Evolutionary conservation across 2,113 vertebrate genomes (phyloP).

Genomic region (Bos indicus): DNA sequence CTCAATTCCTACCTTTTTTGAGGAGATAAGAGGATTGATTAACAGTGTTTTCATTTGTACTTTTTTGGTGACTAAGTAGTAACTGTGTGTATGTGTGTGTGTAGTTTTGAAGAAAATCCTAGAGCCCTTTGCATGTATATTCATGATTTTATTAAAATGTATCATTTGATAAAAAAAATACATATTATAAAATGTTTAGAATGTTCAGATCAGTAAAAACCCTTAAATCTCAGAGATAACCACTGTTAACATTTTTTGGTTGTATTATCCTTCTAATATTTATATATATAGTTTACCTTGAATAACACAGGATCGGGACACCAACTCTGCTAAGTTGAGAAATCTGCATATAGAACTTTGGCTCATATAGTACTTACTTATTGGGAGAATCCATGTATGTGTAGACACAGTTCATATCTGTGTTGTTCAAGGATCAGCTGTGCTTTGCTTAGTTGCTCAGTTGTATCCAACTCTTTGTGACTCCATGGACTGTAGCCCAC

Average conservation of each 20-base stretch:
- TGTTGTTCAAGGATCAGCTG: not conserved
- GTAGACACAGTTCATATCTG: not conserved
- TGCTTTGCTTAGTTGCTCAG: not conserved
- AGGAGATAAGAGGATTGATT: not conserved
- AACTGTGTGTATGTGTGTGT: not conserved
- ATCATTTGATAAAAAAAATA: not conserved
- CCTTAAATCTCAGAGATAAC: constrained; percentile 2
- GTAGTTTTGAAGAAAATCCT: not conserved
- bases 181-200: not conserved
- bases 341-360: not conserved
- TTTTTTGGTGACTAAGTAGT: constrained; percentile 19
- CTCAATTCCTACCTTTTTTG: not conserved
- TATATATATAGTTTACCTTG: not conserved
- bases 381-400: not conserved
- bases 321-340: not conserved
- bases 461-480: not conserved
- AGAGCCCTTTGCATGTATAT: not conserved
- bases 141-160: constrained; percentile 30
- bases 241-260: constrained; percentile 3
- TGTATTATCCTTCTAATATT: not conserved
- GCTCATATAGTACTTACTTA: not conserved
- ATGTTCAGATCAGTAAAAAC: not conserved
- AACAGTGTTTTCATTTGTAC: not conserved
- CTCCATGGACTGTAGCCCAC: not conserved
- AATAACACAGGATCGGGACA: not conserved